phyloP scores from a whole-genome alignment of 2,113 vertebrate species.

The Tinamus guttatus region DNA sequence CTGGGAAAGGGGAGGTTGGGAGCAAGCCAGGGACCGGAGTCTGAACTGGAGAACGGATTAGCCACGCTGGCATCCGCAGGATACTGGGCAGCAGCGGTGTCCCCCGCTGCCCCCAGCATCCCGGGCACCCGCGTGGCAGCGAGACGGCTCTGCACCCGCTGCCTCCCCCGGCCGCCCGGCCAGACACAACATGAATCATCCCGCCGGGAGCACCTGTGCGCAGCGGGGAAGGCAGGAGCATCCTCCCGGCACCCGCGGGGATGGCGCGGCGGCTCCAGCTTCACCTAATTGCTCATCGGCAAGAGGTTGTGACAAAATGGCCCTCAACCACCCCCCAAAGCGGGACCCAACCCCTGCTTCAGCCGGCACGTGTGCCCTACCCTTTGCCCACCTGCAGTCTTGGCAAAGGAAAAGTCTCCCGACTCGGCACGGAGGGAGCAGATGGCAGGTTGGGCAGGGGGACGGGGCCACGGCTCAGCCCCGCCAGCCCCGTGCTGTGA shows the following conservation, averaged over 20 bases:
- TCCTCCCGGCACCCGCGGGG: not conserved
- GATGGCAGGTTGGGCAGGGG: not conserved
- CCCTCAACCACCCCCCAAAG: not conserved
- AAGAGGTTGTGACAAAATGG: not conserved
- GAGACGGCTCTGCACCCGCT: not conserved
- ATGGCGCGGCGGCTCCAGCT: not conserved
- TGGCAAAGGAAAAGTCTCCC: not conserved
- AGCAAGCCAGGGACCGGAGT: not conserved
- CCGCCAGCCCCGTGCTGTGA: not conserved
- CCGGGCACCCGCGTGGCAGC: rapidly evolving
- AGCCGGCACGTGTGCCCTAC: not conserved
- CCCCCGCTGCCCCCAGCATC: not conserved
- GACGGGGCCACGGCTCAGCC: rapidly evolving
- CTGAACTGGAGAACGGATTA: not conserved
- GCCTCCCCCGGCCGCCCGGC: not conserved
- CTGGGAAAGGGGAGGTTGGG: not conserved
- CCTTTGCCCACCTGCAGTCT: rapidly evolving
- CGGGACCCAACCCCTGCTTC: rapidly evolving
- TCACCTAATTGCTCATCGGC: not conserved
- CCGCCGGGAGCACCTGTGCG: not conserved
- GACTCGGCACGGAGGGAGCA: not conserved
- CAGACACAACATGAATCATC: not conserved
- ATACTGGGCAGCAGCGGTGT: not conserved
- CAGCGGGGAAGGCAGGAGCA: not conserved
- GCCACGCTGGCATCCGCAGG: not conserved